Base-by-base conservation (phyloP, 2,797 vertebrate genomes). In the Gephyroberyx darwinii region DNA sequence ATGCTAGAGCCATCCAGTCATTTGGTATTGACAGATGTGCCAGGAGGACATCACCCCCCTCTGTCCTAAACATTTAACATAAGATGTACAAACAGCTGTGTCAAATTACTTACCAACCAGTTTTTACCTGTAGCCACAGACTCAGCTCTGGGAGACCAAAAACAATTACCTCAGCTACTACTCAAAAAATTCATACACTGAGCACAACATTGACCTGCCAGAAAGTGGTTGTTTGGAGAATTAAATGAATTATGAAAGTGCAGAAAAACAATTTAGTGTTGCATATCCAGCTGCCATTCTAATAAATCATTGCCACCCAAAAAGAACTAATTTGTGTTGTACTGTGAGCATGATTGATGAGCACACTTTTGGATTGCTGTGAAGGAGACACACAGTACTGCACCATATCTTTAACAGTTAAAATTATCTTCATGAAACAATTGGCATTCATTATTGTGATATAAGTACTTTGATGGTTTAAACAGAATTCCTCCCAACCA, bases 301-400 rank as follows among this genome's bases (percentile, higher is more conserved):
- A 89, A 93, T 92, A 91, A 93, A 93, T 92, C 88, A 90, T 88
- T 88, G 86, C 84, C 88, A 90, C 88, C 85, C 84, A 90, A 89
- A 90, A 90, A 88, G 50, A 89, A 88, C 87, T 91, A 81, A 92
- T 93, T 91, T 91, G 89, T 90, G 88, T 89, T 90, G 88, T 86
- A 85, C 84, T 84, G 84, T 82, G 82, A 88, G 82, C 82, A 77
- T 92, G 92, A 92, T 90, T 89, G 90, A 93, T 93, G 88, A 92
- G 85, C 75, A 22, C 39, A 67, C 83, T 86, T 68, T 78, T 52
- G 61, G 78, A 70, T 89, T 83, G 82, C 86, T 80, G 84, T 85
- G 69, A 86, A 89, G 82, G 84, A 86, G 58, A 85, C 83, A 50
- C 45, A 81, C 78, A 87, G 84, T 87, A 62, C 77, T 77, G 67